phyloP scores from a whole-genome alignment of 2,888 invertebrate species.

The Reticulitermes lucifugus region DNA sequence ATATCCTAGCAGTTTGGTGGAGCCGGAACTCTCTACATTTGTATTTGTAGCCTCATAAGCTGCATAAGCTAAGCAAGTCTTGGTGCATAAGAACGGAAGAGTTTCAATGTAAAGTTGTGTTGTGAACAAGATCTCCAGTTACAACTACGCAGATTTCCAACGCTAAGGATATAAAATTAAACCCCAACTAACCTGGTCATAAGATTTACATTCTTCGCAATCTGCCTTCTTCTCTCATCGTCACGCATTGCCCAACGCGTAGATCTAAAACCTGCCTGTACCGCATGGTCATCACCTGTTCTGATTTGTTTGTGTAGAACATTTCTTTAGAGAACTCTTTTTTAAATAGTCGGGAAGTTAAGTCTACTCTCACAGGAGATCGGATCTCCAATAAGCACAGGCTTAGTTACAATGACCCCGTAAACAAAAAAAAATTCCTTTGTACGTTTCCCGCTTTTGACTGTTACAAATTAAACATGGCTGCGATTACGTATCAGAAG shows the following conservation, averaged over 20 bases:
- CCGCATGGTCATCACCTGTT: slow-evolving; percentile 25
- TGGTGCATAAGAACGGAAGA: too few species aligned
- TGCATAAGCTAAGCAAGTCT: too few species aligned
- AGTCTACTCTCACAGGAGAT: slow-evolving; percentile 21
- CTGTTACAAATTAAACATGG: slow-evolving; percentile 29
- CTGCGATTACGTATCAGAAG: not conserved
- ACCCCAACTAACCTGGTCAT: too few species aligned
- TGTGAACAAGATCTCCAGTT: too few species aligned
- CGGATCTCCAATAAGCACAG: not conserved
- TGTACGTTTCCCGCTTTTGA: slow-evolving; percentile 8
- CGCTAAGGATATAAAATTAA: too few species aligned
- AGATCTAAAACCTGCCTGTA: not conserved
- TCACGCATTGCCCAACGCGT: too few species aligned
- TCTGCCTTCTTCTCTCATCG: not conserved
- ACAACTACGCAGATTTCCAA: too few species aligned
- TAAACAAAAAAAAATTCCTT: not conserved
- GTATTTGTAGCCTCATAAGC: too few species aligned
- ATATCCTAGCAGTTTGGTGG: too few species aligned
- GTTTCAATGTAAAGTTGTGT: too few species aligned
- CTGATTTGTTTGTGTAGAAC: not conserved
- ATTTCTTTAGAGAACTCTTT: not conserved
- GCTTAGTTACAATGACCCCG: not conserved
- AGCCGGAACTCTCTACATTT: too few species aligned
- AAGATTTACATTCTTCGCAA: not conserved
- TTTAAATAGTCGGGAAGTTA: not conserved